phyloP scores from a whole-genome alignment of 2,797 vertebrate genomes.

The Hypotaenidia okinawae region DNA sequence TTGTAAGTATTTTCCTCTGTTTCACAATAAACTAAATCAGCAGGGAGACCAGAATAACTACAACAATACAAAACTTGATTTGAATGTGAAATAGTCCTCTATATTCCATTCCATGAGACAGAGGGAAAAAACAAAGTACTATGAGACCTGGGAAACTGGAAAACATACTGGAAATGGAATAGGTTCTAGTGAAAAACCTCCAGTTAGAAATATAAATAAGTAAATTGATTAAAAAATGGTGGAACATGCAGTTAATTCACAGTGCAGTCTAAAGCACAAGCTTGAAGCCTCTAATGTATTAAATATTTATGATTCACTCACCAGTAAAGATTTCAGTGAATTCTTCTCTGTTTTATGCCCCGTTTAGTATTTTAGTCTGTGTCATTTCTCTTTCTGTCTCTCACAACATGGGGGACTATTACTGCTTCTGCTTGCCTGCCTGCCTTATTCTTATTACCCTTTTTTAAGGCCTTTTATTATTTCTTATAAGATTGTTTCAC shows the following conservation, averaged over 20 bases:
- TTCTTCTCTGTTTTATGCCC: not conserved
- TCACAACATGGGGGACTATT: not conserved
- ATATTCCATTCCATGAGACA: not conserved
- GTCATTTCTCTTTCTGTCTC: slow-evolving; percentile 4
- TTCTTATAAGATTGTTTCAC: not conserved
- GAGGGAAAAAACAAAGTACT: slow-evolving; percentile 8
- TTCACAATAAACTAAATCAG: slow-evolving; percentile 30
- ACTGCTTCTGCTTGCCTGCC: not conserved
- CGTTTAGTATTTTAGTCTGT: not conserved
- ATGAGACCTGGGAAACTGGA: not conserved
- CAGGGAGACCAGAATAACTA: not conserved
- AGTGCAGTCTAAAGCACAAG: not conserved
- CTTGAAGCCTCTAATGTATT: not conserved
- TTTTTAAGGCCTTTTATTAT: not conserved
- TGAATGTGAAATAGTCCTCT: slow-evolving; percentile 7
- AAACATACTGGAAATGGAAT: not conserved
- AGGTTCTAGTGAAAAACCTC: slow-evolving; percentile 1
- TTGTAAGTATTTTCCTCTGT: not conserved
- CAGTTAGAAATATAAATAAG: not conserved
- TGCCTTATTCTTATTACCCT: not conserved
- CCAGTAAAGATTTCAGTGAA: not conserved
- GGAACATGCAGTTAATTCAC: not conserved
- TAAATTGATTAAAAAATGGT: slow-evolving; percentile 19
- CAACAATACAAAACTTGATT: slow-evolving; percentile 37
- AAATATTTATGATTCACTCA: not conserved